Evolutionary conservation across 1,140 invertebrate species (phyloP).

Genomic region (Drosophila baimaii): DNA sequence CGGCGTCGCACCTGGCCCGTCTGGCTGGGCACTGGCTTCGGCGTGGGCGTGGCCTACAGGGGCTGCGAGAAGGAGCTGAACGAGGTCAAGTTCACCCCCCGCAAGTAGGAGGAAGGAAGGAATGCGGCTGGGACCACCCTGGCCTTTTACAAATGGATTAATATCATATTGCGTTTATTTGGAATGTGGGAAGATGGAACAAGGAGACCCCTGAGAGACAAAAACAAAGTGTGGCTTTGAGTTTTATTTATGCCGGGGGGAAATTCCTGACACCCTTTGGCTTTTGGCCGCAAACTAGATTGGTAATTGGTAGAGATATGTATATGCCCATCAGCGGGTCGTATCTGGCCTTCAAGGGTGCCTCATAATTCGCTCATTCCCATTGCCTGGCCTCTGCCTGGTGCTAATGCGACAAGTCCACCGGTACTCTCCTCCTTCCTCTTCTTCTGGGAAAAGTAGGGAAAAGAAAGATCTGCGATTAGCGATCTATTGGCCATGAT

Average conservation of each 20-base stretch:
- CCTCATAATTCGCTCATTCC: slow-evolving; percentile 2
- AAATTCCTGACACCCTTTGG: no score
- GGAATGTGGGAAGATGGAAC: slow-evolving; percentile 4
- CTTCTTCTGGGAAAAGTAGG: slow-evolving; percentile 5
- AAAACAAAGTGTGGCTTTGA: no score
- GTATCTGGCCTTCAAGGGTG: slow-evolving; percentile 10
- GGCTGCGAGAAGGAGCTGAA: slow-evolving; percentile 90
- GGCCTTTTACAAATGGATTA: slow-evolving; percentile 11
- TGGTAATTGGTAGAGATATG: slow-evolving; percentile 5
- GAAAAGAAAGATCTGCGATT: slow-evolving; percentile 17
- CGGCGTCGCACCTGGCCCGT: slow-evolving; percentile 89
- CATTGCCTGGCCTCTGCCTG: slow-evolving; percentile 2
- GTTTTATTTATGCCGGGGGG: no score
- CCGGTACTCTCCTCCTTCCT: background rate
- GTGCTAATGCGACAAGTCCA: slow-evolving; percentile 57
- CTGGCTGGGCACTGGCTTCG: slow-evolving; percentile 89
- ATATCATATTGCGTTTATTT: slow-evolving; percentile 8
- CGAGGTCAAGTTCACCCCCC: slow-evolving; percentile 21
- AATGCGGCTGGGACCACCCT: background rate
- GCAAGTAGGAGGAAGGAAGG: slow-evolving; percentile 1
- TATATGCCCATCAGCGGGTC: no score
- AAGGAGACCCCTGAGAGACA: no score
- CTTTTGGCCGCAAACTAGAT: no score
- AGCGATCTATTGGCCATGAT: slow-evolving; percentile 33
- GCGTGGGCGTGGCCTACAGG: slow-evolving; percentile 90